Evolutionary conservation across 1,140 invertebrate genomes (phyloP).

Genomic region (Microplitis demolitor): DNA sequence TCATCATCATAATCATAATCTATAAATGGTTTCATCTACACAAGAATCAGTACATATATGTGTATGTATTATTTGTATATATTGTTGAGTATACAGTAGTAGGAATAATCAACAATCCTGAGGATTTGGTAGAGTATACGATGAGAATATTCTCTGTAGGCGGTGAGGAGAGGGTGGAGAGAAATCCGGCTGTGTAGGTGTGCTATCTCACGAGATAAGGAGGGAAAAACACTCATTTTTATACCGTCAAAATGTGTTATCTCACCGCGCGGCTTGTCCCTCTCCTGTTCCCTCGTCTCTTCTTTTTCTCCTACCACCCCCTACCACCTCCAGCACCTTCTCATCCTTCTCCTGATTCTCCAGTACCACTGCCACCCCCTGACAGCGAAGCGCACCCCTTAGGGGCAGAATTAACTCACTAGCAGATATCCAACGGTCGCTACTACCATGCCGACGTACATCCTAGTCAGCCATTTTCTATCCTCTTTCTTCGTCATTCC

Average conservation of each 20-base stretch:
- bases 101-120: background rate
- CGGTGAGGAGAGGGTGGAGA: constrained; percentile 27
- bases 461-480: constrained; percentile 33
- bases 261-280: constrained; percentile 40
- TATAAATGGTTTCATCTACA: too few relatives aligned
- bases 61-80: too few relatives aligned
- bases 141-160: constrained; percentile 6
- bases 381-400: constrained; percentile 30
- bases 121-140: background rate
- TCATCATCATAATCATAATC: too few relatives aligned
- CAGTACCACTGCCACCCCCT: background rate
- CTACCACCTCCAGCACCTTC: constrained; percentile 21
- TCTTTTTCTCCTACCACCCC: constrained; percentile 8
- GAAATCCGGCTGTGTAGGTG: constrained; percentile 38
- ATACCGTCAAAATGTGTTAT: constrained; percentile 59
- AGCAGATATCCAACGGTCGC: constrained; percentile 52
- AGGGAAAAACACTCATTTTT: constrained; percentile 59
- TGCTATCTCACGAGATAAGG: constrained; percentile 49
- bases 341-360: background rate
- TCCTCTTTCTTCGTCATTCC: constrained; percentile 6
- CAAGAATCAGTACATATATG: too few relatives aligned
- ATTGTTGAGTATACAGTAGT: too few relatives aligned
- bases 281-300: constrained; percentile 26
- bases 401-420: constrained; percentile 59
- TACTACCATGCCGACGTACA: constrained; percentile 17